Percentiles rank a stretch among this genome's conserved stretches.
phyloP scores from a whole-genome alignment of 2,888 invertebrate genomes.

The Podabrus alpinus region DNA sequence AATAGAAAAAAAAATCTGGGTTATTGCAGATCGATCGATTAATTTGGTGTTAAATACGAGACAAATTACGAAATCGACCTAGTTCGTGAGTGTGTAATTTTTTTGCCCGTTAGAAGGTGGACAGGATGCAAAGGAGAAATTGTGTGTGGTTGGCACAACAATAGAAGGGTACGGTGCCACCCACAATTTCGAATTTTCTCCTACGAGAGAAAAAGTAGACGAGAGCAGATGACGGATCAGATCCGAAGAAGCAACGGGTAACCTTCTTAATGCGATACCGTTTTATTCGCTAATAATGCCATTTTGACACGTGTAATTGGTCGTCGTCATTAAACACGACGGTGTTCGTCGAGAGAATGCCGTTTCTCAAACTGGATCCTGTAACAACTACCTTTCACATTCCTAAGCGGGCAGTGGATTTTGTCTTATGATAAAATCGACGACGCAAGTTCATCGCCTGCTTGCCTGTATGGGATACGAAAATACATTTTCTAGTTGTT shows the following conservation, averaged over 20 bases:
- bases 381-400: conserved; percentile 42
- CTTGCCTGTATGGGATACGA: not conserved
- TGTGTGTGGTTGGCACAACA: not conserved
- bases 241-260: not conserved
- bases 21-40: not conserved
- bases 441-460: not conserved
- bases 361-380: conserved; percentile 41
- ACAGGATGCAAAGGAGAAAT: conserved; percentile 8
- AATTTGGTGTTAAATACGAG: conserved; percentile 1
- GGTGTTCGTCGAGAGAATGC: conserved; percentile 35
- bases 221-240: not conserved
- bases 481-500: conserved; percentile 3
- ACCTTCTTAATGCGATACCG: conserved; percentile 6
- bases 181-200: conserved; percentile 5
- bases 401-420: conserved; percentile 36
- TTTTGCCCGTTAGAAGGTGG: not conserved
- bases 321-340: conserved; percentile 8
- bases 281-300: conserved; percentile 13
- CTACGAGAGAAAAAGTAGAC: not conserved
- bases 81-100: conserved; percentile 4
- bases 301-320: conserved; percentile 21
- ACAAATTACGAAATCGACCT: conserved; percentile 17
- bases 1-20: not conserved
- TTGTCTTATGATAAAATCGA: conserved; percentile 24
- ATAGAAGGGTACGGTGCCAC: conserved; percentile 13